These are phyloP conservation scores for Teinopalpus imperialis DNA, from an alignment of 2,888 invertebrate genomes.

Conservation along the genomic window DNA sequence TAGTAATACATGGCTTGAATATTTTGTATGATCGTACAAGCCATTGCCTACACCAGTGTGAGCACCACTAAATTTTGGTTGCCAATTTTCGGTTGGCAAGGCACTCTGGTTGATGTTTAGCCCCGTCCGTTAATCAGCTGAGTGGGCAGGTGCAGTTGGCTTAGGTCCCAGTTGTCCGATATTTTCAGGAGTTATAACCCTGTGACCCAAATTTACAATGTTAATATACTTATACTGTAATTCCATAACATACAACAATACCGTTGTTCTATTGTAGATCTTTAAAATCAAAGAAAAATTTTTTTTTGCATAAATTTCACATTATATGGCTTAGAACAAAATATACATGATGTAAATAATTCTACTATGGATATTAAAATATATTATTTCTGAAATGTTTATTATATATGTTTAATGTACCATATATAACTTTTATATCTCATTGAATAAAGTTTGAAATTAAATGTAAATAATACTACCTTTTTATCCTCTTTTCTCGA, in stretches of 20 bases:
- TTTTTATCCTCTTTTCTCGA: not conserved
- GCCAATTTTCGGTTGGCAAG: constrained; percentile 29
- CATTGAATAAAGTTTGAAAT: too few species aligned
- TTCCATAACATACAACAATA: too few species aligned
- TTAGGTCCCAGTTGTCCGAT: constrained; percentile 28
- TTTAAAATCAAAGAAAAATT: too few species aligned
- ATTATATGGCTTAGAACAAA: too few species aligned
- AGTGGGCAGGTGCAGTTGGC: constrained; percentile 28
- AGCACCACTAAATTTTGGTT: constrained; percentile 26
- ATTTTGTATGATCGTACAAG: constrained; percentile 22
- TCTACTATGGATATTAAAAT: too few species aligned
- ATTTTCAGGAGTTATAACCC: constrained; percentile 27
- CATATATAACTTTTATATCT: too few species aligned
- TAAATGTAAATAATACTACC: not conserved
- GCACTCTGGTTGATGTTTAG: constrained; percentile 29
- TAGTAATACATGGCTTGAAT: constrained; percentile 14
- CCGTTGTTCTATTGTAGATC: too few species aligned
- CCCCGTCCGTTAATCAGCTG: constrained; percentile 27
- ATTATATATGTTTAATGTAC: too few species aligned
- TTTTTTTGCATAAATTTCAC: too few species aligned
- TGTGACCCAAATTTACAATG: constrained; percentile 15
- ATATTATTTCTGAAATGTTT: too few species aligned
- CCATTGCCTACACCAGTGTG: constrained; percentile 23
- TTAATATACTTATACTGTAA: constrained; percentile 10
- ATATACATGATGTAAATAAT: too few species aligned